These are phyloP conservation scores for Melieria picta DNA, from an alignment of 2,888 invertebrate genomes.

Conservation along the genomic window DNA sequence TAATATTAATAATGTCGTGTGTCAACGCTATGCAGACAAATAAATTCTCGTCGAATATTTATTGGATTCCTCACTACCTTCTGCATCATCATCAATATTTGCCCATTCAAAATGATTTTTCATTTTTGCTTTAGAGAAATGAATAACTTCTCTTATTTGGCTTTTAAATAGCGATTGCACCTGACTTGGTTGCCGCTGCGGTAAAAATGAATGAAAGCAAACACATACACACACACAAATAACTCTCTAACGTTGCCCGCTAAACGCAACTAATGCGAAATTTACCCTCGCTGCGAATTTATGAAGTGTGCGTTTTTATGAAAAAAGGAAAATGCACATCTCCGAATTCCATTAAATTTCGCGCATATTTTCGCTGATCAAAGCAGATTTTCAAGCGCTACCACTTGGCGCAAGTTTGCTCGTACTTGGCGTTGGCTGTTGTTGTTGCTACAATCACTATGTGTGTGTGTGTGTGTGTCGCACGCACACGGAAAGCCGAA, in stretches of 20 bases:
- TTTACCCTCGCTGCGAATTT: too few relatives aligned
- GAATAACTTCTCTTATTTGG: too few relatives aligned
- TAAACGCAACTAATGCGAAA: neutral
- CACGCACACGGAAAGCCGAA: neutral
- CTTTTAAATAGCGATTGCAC: too few relatives aligned
- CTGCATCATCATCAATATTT: too few relatives aligned
- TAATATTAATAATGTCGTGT: too few relatives aligned
- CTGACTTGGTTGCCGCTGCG: too few relatives aligned
- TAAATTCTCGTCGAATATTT: too few relatives aligned
- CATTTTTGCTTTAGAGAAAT: too few relatives aligned
- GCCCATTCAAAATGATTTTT: too few relatives aligned
- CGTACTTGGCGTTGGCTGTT: neutral
- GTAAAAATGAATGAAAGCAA: neutral
- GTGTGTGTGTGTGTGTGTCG: neutral
- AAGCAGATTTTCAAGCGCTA: constrained; percentile 6
- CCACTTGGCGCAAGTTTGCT: neutral
- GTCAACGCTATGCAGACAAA: too few relatives aligned
- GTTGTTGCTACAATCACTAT: neutral
- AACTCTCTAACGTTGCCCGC: neutral
- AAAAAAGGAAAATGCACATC: constrained; percentile 12
- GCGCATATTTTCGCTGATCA: constrained; percentile 26
- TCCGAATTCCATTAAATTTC: constrained; percentile 20
- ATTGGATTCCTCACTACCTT: too few relatives aligned
- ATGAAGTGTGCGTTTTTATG: neutral
- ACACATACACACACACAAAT: neutral